Evolutionary conservation across 2,888 invertebrate genomes (phyloP).

Genomic region (Nymphalis polychloros): DNA sequence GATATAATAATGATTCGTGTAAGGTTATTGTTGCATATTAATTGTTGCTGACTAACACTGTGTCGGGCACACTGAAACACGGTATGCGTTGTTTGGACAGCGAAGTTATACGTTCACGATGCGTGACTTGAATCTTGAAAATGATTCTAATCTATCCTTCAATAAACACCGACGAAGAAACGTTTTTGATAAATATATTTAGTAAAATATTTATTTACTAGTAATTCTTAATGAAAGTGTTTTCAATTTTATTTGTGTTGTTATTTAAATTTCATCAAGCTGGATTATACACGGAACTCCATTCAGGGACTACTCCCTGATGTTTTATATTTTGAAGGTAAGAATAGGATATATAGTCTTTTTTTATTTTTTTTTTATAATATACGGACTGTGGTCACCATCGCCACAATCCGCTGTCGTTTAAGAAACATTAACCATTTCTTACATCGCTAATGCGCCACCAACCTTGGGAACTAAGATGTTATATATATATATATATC

Average conservation of each 20-base stretch:
- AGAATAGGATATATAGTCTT: constrained; percentile 1
- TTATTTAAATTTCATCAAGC: constrained; percentile 12
- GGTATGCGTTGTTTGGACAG: not conserved
- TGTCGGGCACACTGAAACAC: constrained; percentile 41
- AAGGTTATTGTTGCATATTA: not conserved
- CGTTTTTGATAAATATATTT: constrained; percentile 17
- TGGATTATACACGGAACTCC: constrained; percentile 20
- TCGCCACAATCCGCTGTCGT: too few species aligned
- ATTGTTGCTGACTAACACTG: not conserved
- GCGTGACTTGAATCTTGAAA: constrained; percentile 68
- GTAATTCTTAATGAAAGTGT: constrained; percentile 1
- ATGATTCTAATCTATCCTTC: constrained; percentile 60
- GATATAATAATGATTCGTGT: not conserved
- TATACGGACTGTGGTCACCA: too few species aligned
- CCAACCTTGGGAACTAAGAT: not conserved
- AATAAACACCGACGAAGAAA: constrained; percentile 44
- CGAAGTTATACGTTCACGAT: constrained; percentile 39
- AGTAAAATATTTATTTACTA: not conserved
- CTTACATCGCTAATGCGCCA: too few species aligned
- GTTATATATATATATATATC: too few species aligned
- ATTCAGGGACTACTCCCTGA: constrained; percentile 10
- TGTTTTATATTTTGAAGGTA: constrained; percentile 13
- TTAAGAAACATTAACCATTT: too few species aligned
- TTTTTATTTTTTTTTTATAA: not conserved
- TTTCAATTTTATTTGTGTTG: constrained; percentile 4